Percentiles rank a stretch among this genome's conserved stretches.
Evolutionary conservation across 2,113 vertebrate genomes (phyloP).

Genomic region (Peromyscus californicus): DNA sequence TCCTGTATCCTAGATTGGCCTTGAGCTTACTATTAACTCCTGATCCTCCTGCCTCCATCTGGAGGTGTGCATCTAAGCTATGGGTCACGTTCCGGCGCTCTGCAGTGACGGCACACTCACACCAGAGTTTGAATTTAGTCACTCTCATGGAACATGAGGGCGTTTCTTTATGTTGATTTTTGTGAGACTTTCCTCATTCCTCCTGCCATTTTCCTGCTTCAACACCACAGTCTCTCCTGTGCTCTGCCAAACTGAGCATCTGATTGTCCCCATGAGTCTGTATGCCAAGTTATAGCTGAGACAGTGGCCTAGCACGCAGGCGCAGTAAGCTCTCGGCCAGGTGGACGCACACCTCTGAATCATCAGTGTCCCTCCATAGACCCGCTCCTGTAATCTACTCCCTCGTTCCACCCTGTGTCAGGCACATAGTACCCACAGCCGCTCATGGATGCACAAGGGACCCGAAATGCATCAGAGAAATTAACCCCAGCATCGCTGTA

Average conservation of each 20-base stretch:
- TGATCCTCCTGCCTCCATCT: neutral
- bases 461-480: neutral
- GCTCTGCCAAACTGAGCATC: neutral
- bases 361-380: accelerated
- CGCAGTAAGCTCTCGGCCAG: neutral
- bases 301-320: neutral
- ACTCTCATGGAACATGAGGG: neutral
- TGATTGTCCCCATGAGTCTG: neutral
- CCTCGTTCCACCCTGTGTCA: accelerated
- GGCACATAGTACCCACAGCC: neutral
- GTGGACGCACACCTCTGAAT: accelerated
- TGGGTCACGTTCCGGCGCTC: neutral
- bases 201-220: neutral
- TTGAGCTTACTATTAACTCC: neutral
- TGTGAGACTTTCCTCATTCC: neutral
- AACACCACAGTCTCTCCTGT: neutral
- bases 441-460: neutral
- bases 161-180: neutral
- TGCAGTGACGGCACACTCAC: too few species aligned
- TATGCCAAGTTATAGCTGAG: neutral
- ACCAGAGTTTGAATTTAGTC: neutral
- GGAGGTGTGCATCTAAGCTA: neutral
- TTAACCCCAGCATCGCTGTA: accelerated
- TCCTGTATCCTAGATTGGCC: neutral
- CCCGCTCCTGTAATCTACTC: neutral